Evolutionary conservation across 2,113 vertebrate species (phyloP).

Genomic region (Vulpes ferrilata): DNA sequence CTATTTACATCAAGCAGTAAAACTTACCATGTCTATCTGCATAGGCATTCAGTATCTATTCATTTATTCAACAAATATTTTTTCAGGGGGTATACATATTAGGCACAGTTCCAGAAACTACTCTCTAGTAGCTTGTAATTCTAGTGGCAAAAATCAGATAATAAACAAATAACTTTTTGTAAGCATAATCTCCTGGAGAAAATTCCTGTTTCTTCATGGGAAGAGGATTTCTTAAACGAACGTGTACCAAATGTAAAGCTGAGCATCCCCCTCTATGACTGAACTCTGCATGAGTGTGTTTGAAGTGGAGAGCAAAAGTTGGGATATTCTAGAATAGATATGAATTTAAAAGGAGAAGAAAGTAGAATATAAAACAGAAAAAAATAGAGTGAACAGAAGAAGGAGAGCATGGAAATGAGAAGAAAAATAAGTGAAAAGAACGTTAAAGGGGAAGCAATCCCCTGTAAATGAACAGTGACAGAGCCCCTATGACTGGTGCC

Average conservation of each 20-base stretch:
- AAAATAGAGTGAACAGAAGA: background rate
- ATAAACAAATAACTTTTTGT: background rate
- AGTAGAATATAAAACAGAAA: background rate
- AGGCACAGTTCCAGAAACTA: background rate
- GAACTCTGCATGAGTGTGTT: background rate
- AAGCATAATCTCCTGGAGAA: background rate
- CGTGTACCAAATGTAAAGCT: background rate
- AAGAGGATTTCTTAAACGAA: background rate
- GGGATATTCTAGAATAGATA: background rate
- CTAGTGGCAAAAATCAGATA: background rate
- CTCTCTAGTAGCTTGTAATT: background rate
- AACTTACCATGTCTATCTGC: background rate
- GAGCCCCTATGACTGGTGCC: rapidly evolving
- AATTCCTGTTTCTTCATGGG: background rate
- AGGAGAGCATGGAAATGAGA: background rate
- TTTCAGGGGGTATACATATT: background rate
- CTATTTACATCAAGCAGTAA: background rate
- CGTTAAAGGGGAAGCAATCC: background rate
- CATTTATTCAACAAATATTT: background rate
- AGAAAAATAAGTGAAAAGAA: background rate
- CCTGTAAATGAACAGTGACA: background rate
- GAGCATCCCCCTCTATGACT: rapidly evolving
- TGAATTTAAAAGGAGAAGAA: background rate
- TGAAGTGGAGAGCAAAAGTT: background rate
- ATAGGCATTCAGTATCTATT: background rate